A percentile compares a stretch with the other conserved stretches of the same genome.
Conservation (phyloP, 2,888 invertebrate genomes). For the Shargacucullia verbasci region DNA sequence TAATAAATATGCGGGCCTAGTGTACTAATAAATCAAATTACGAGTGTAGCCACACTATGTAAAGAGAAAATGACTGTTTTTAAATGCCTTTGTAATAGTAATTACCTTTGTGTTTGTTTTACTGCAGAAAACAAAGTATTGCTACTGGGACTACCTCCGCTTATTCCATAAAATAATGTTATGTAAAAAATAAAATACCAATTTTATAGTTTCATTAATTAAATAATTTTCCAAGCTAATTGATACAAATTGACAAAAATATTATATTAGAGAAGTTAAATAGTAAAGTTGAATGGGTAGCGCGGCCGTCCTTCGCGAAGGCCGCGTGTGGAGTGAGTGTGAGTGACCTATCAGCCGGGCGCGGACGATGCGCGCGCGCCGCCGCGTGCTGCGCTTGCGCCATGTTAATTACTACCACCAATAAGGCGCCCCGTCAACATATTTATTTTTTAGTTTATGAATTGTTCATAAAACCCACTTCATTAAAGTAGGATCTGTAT, state of each 20-base stretch:
- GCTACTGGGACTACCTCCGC: constrained; percentile 1
- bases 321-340: constrained; percentile 75
- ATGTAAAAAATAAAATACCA: constrained; percentile 4
- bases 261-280: constrained; percentile 29
- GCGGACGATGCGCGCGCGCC: constrained; percentile 42
- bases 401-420: constrained; percentile 85
- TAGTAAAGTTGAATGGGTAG: constrained; percentile 62
- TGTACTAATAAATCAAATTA: constrained; percentile 49
- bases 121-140: constrained; percentile 1
- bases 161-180: neutral
- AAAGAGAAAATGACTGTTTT: constrained; percentile 35
- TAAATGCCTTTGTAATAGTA: constrained; percentile 28
- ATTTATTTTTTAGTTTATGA: constrained; percentile 79
- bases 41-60: constrained; percentile 28
- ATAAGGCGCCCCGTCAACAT: constrained; percentile 83
- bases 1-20: constrained; percentile 42
- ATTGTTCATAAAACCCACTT: constrained; percentile 74
- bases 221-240: constrained; percentile 18
- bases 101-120: constrained; percentile 19
- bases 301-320: constrained; percentile 79
- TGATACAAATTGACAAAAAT: constrained; percentile 44
- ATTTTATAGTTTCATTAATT: constrained; percentile 6
- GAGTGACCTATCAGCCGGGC: constrained; percentile 77
- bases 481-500: constrained; percentile 74
- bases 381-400: constrained; percentile 69